A percentile compares a stretch with the other conserved stretches of the same genome.
Evolutionary conservation across 2,113 vertebrate species (phyloP).

Genomic region (Dissostichus mawsoni): DNA sequence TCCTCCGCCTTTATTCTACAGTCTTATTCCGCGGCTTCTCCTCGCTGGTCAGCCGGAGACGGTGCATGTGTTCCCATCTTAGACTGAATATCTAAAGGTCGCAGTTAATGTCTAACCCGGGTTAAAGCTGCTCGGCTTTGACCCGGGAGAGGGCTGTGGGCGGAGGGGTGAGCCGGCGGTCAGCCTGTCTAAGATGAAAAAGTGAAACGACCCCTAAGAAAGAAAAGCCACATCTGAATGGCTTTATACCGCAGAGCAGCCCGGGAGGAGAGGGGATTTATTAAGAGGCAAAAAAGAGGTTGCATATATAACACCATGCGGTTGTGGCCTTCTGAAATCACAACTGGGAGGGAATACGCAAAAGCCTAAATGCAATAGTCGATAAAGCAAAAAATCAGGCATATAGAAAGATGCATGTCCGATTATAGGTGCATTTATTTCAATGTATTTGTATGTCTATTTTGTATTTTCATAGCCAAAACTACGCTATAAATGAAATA

Average conservation of each 20-base stretch:
- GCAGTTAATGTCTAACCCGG: slow-evolving; percentile 83
- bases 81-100: slow-evolving; percentile 37
- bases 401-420: too few relatives aligned
- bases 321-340: neutral
- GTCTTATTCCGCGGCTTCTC: too few relatives aligned
- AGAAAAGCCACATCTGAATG: slow-evolving; percentile 79
- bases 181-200: slow-evolving; percentile 86
- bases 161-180: slow-evolving; percentile 80
- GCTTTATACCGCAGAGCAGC: slow-evolving; percentile 51
- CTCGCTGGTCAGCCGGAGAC: slow-evolving; percentile 31
- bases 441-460: too few relatives aligned
- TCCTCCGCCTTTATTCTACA: too few relatives aligned
- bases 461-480: too few relatives aligned
- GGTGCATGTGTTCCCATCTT: slow-evolving; percentile 35
- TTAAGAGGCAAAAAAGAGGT: neutral
- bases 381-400: too few relatives aligned
- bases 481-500: too few relatives aligned
- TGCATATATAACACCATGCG: neutral
- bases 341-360: too few relatives aligned
- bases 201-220: slow-evolving; percentile 80
- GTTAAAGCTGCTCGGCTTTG: slow-evolving; percentile 82
- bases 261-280: slow-evolving; percentile 9
- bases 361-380: too few relatives aligned
- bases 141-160: slow-evolving; percentile 79
- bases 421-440: too few relatives aligned